Percentiles rank a stretch among this genome's conserved stretches.
These are phyloP conservation scores for Fratercula arctica DNA, from an alignment of 2,797 vertebrate species.

Conservation along the genomic window DNA sequence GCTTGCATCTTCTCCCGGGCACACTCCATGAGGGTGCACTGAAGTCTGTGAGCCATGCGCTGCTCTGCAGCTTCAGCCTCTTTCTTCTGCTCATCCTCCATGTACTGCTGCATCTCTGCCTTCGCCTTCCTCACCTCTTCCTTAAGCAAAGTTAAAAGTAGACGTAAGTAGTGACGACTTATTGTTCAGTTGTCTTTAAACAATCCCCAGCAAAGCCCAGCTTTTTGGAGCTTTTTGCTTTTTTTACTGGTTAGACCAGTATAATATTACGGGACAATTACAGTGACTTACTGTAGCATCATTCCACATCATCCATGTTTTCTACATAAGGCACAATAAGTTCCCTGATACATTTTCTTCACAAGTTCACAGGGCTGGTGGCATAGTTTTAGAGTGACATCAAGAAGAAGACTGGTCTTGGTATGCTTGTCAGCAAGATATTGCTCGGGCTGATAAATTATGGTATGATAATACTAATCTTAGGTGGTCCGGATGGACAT, in stretches of 20 bases:
- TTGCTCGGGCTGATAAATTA: background rate
- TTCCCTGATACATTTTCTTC: background rate
- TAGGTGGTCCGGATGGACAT: background rate
- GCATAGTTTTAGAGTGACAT: background rate
- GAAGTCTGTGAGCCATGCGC: conserved; percentile 66
- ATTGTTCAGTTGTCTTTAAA: background rate
- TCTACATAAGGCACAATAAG: background rate
- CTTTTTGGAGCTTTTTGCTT: too few species aligned
- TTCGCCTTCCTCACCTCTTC: conserved; percentile 36
- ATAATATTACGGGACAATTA: background rate
- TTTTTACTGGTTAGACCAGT: too few species aligned
- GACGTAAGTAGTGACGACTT: background rate
- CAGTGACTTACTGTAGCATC: background rate
- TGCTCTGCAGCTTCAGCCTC: conserved; percentile 65
- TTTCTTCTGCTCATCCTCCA: conserved; percentile 52
- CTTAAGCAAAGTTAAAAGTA: conserved; percentile 53
- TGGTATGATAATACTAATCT: background rate
- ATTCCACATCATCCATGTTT: background rate
- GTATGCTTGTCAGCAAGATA: background rate
- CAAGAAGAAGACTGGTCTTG: background rate
- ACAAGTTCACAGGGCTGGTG: background rate
- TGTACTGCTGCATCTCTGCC: conserved; percentile 31
- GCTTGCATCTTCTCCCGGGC: conserved; percentile 60
- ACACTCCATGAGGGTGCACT: conserved; percentile 58
- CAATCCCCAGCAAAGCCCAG: background rate